Evolutionary conservation across 2,113 vertebrate genomes (phyloP).

Genomic region (Mellivora capensis): DNA sequence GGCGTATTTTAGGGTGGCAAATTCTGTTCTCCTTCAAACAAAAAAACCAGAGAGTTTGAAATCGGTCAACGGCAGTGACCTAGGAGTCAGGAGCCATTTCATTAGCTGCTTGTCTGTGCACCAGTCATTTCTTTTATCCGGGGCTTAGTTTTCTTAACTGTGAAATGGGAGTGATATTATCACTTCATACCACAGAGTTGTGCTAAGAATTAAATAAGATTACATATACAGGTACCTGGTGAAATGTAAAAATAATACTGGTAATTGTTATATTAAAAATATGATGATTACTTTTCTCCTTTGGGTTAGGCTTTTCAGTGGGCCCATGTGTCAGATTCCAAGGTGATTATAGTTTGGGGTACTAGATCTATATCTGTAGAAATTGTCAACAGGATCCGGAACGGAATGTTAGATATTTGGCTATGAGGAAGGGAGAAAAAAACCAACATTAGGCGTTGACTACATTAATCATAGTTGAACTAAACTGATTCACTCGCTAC

Average conservation of each 20-base stretch:
- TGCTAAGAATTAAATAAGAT: background rate
- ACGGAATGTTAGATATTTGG: constrained; percentile 16
- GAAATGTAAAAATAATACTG: constrained; percentile 10
- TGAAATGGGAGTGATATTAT: constrained; percentile 13
- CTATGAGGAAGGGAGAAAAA: background rate
- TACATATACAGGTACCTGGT: background rate
- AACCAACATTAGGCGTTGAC: background rate
- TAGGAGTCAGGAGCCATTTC: background rate
- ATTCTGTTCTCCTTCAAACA: background rate
- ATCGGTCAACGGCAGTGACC: background rate
- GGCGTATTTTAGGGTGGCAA: background rate
- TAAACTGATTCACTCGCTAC: background rate
- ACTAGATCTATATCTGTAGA: background rate
- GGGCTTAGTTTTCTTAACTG: background rate
- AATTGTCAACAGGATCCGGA: background rate
- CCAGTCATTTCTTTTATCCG: background rate
- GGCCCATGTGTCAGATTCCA: background rate
- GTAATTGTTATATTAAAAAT: constrained; percentile 13
- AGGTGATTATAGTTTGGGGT: background rate
- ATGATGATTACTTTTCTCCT: constrained; percentile 13
- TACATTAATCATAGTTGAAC: background rate
- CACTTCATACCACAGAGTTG: background rate
- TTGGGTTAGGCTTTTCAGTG: constrained; percentile 24
- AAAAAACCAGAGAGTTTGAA: background rate
- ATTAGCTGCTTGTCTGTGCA: background rate